Evolutionary conservation across 2,113 vertebrate species (phyloP), one percentile per base, ranked within the genome.

Genomic region (Crypturellus undulatus): DNA sequence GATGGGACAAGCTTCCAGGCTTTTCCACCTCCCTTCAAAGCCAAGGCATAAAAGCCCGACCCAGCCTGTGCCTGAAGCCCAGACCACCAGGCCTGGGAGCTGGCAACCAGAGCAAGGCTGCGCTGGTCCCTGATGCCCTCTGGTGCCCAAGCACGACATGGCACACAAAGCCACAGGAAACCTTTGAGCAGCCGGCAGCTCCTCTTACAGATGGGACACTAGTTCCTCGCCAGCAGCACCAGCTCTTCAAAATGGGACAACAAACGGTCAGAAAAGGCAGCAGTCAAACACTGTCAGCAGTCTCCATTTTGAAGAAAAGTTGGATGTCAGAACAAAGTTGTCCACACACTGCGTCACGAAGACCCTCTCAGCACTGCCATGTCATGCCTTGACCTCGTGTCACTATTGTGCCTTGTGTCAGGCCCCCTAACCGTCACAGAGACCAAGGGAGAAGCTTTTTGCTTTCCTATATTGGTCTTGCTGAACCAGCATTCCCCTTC

Each of bases 1-100:
- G 49, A 8, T 0, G 6, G 24, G 32, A 2, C 34, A 16, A 3
- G 0, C 19, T 51, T 43, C 60, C 51, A 28, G 80, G 52, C 47
- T 79, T 45, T 22, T 8, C 2, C 3, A 28, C 3, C 49, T 76
- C 42, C 56, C 16, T 12, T 25, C 36, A 20, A 21, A 79, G 77
- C 8, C 6, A 42, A 59, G 26, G 4, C 10, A 10, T 16, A 49
- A 40, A 40, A 54, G 34, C 45, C 25, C 52, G 36, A 36, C 25
- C 34, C 47, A 28, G 34, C 17, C 34, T 14, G 26, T 52, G 24
- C 22, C 68, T 71, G 47, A 49, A 52, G 71, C 12, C 5, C 36
- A 6, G 49, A 12, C 9, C 7, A 2, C 34, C 5, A 52, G 36
- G 2, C 9, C n/a, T n/a, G 73, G 36, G 21, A 24, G 21, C 64